Base-by-base conservation (phyloP, 2,797 vertebrate species). In the Molossus molossus region DNA sequence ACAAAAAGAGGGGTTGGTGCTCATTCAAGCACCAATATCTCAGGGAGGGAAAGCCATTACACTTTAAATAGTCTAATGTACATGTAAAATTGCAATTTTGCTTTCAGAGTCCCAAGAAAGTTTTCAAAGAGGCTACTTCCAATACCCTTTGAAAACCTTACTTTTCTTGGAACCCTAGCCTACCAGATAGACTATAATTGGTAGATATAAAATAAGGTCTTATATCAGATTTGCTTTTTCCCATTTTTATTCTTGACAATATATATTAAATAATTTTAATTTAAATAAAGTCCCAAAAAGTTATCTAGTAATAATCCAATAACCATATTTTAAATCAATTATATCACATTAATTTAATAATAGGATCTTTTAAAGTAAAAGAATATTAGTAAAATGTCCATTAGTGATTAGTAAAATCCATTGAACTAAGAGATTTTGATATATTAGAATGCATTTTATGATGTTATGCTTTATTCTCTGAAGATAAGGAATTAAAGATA, bases 281-380 rank as follows among this genome's bases (percentile, higher is more conserved):
- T 93, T 75, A 69, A 96, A 81, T 94, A 80, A 93, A 91, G 79
- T 60, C 25, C 75, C 18, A 84, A 84, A 76, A 75, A 21, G 9
- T 29, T 84, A 3, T 85, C 60, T 69, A 20, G 20, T 76, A 69
- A 76, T 57, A 25, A 55, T 55, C 67, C 33, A 75, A 48, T 25
- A 62, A 18, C 18, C 33, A 76, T 20, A 75, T 81, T 40, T 92
- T 50, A 55, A 91, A 57, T 75, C 37, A 88, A 73, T 69, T 88
- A 80, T 3, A 67, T 62, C 8, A 10, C 12, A 80, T 70, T 82
- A 64, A 86, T 53, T 94, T 73, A 91, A 75, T 50, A 57, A 72
- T 11, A 77, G 17, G 70, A 76, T 25, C 2, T 91, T 93, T 81
- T 85, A 53, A 81, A 70, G 37, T 79, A 83, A 84, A 87, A 67